Evolutionary conservation across 2,113 vertebrate genomes (phyloP).

Genomic region (Mustela lutreola): DNA sequence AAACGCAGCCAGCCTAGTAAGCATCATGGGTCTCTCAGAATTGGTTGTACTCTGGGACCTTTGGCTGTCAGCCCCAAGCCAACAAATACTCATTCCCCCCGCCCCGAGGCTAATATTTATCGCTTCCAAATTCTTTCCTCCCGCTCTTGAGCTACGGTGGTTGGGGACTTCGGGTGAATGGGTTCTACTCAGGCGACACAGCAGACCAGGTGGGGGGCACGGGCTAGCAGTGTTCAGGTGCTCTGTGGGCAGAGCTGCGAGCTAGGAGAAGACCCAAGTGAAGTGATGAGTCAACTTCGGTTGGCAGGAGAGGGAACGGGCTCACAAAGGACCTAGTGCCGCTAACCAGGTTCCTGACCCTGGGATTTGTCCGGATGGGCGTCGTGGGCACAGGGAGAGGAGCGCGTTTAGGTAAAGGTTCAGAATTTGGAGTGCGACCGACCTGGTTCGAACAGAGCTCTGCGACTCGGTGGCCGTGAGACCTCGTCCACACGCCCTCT

Average conservation of each 20-base stretch:
- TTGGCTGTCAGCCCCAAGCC: background rate
- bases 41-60: background rate
- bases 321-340: too few relatives aligned
- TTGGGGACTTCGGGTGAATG: background rate
- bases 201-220: background rate
- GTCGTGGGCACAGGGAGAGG: fast-evolving
- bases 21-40: background rate
- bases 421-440: background rate
- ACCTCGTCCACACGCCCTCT: fast-evolving
- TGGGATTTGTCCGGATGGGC: background rate
- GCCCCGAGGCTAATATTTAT: background rate
- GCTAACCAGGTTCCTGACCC: background rate
- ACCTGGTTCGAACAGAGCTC: background rate
- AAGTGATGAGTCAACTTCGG: background rate
- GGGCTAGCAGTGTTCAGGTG: background rate
- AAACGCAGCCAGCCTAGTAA: background rate
- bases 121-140: background rate
- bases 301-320: background rate
- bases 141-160: background rate
- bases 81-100: background rate
- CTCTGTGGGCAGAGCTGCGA: background rate
- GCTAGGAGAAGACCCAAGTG: too few relatives aligned
- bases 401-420: background rate
- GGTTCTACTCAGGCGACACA: background rate
- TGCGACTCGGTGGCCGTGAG: fast-evolving